Percentiles rank a stretch among this genome's conserved stretches.
These are phyloP conservation scores for Ophiothrix spiculata DNA, from an alignment of 35 echinoderm and acorn worm genomes.

Conservation along the genomic window DNA sequence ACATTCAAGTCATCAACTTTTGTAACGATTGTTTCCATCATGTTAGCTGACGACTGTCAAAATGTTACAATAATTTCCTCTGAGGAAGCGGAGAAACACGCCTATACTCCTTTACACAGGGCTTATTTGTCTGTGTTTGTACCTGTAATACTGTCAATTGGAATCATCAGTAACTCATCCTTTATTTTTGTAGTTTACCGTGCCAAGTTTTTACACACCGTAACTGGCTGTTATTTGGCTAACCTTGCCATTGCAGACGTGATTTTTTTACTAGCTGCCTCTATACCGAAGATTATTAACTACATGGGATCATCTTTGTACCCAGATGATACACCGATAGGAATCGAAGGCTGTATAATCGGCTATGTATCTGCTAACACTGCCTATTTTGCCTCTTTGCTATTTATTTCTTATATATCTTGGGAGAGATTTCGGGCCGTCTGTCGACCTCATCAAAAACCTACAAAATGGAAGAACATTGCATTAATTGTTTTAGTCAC, in stretches of 20 bases:
- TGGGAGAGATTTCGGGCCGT: conserved; percentile 58
- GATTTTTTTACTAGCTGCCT: conserved; percentile 38
- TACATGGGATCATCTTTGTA: conserved; percentile 34
- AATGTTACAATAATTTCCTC: neutral
- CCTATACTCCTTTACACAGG: neutral
- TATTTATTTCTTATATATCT: conserved; percentile 31
- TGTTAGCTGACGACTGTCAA: neutral
- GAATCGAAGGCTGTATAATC: conserved; percentile 48
- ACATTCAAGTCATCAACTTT: too few relatives aligned
- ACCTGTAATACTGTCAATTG: conserved; percentile 37
- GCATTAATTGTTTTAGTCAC: neutral
- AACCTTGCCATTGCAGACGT: conserved; percentile 59
- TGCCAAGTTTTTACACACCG: conserved; percentile 39
- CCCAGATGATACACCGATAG: conserved; percentile 35
- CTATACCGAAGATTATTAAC: conserved; percentile 37
- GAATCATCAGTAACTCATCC: conserved; percentile 37
- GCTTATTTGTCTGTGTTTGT: neutral
- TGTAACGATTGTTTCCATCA: neutral
- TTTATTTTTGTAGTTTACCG: conserved; percentile 56
- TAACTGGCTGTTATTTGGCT: conserved; percentile 48
- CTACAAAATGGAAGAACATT: neutral
- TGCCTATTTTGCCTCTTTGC: conserved; percentile 32
- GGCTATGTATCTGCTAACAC: conserved; percentile 39
- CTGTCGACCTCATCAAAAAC: neutral
- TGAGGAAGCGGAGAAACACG: neutral